Evolutionary conservation across 2,113 vertebrate genomes (phyloP).

Genomic region (Stigmatopora nigra): DNA sequence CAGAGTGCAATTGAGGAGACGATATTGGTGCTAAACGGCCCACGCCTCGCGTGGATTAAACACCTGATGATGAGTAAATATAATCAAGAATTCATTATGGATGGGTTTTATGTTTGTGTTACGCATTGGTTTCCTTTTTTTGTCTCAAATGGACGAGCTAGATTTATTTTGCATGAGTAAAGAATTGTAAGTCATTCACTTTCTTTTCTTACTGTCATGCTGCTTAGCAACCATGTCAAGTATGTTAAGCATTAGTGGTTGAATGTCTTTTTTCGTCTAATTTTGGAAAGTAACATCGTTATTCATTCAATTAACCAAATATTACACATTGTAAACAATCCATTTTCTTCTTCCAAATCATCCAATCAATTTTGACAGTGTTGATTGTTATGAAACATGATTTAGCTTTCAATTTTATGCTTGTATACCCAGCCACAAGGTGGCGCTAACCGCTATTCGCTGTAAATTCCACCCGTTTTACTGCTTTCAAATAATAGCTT

Average conservation of each 20-base stretch:
- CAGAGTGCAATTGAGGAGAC: slow-evolving; percentile 45
- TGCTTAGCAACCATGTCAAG: slow-evolving; percentile 1
- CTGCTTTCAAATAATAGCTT: slow-evolving; percentile 32
- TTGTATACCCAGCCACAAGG: background rate
- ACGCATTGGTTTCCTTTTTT: slow-evolving; percentile 39
- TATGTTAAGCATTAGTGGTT: too few species aligned
- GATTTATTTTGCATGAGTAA: too few species aligned
- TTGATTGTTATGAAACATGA: too few species aligned
- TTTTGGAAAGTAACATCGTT: too few species aligned
- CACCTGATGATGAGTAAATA: slow-evolving; percentile 33
- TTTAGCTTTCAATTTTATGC: slow-evolving; percentile 29
- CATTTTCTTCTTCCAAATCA: too few species aligned
- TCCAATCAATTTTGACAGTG: too few species aligned
- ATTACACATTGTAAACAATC: too few species aligned
- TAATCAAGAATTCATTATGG: slow-evolving; percentile 51
- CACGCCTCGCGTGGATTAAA: slow-evolving; percentile 36
- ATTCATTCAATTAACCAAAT: too few species aligned
- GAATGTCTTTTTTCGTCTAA: too few species aligned
- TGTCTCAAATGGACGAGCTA: background rate
- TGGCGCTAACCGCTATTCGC: background rate
- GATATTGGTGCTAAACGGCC: slow-evolving; percentile 40
- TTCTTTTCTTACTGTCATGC: slow-evolving; percentile 15
- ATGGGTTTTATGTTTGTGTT: slow-evolving; percentile 46
- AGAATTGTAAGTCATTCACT: background rate
- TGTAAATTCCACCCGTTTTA: background rate